These are phyloP conservation scores for Rugalucina vietnamica DNA, from an alignment of 2,888 invertebrate species.

Conservation along the genomic window DNA sequence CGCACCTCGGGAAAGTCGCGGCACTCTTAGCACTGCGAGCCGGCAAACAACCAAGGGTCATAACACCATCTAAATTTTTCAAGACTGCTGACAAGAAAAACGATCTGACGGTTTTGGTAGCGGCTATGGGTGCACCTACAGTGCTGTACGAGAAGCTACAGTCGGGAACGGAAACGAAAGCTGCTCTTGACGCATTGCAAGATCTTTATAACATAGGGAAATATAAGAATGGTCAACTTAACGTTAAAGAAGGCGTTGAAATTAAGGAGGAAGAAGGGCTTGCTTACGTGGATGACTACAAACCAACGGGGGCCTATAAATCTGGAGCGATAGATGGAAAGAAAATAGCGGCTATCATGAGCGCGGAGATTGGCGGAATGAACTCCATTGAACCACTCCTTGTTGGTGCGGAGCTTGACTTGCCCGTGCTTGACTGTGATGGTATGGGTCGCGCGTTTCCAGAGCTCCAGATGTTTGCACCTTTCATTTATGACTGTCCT, in stretches of 20 bases:
- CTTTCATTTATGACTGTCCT: constrained; percentile 73
- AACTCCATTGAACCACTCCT: constrained; percentile 78
- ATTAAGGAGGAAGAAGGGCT: constrained; percentile 60
- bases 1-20: constrained; percentile 73
- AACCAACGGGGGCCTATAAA: neutral
- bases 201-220: constrained; percentile 64
- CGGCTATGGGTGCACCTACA: constrained; percentile 78
- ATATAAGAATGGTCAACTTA: constrained; percentile 63
- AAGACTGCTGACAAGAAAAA: constrained; percentile 55
- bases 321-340: constrained; percentile 17
- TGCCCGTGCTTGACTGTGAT: constrained; percentile 79
- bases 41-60: constrained; percentile 75
- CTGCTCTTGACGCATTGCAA: constrained; percentile 66
- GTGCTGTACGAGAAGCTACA: constrained; percentile 74
- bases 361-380: constrained; percentile 80
- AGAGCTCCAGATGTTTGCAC: constrained; percentile 76
- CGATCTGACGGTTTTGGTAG: constrained; percentile 66
- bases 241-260: constrained; percentile 51
- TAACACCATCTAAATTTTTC: constrained; percentile 68
- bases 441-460: constrained; percentile 82
- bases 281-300: constrained; percentile 71
- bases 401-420: constrained; percentile 69
- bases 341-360: constrained; percentile 70
- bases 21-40: constrained; percentile 63
- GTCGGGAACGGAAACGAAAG: constrained; percentile 64